Evolutionary conservation across 1,140 invertebrate species (phyloP).

Genomic region (Ostrea edulis): DNA sequence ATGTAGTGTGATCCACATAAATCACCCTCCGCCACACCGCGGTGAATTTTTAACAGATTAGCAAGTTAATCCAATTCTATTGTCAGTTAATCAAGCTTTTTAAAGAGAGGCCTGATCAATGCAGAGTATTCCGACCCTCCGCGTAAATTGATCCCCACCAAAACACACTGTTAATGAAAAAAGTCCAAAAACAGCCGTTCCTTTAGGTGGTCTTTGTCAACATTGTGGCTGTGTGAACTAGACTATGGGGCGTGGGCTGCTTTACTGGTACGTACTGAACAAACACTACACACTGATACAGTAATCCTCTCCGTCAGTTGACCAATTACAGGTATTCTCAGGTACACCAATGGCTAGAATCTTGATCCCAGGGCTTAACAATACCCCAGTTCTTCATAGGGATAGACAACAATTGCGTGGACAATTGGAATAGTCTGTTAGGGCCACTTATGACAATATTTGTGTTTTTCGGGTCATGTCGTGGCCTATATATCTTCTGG

Average conservation of each 20-base stretch:
- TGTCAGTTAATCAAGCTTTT: constrained; percentile 5
- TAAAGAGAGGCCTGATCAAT: not conserved
- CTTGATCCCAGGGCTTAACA: constrained; percentile 16
- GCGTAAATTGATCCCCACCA: not conserved
- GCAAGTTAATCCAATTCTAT: constrained; percentile 21
- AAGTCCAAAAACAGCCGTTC: not conserved
- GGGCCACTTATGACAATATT: constrained; percentile 21
- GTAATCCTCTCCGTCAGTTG: constrained; percentile 22
- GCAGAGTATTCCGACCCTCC: not conserved
- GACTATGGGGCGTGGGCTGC: not conserved
- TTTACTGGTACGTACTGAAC: not conserved
- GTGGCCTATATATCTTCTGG: constrained; percentile 11
- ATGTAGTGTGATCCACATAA: constrained; percentile 19
- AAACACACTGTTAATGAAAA: not conserved
- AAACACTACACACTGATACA: constrained; percentile 29
- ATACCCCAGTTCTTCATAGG: constrained; percentile 9
- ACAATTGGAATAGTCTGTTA: constrained; percentile 19
- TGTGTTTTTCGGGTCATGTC: not conserved
- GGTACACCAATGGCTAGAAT: constrained; percentile 18
- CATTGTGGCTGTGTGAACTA: not conserved
- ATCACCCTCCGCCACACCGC: not conserved
- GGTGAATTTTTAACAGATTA: constrained; percentile 34
- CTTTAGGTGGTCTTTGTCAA: not conserved
- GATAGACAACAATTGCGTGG: not conserved
- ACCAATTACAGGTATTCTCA: constrained; percentile 27